phyloP scores from a whole-genome alignment of 2,888 invertebrate genomes.

The Drosophila nr. perissopoda region DNA sequence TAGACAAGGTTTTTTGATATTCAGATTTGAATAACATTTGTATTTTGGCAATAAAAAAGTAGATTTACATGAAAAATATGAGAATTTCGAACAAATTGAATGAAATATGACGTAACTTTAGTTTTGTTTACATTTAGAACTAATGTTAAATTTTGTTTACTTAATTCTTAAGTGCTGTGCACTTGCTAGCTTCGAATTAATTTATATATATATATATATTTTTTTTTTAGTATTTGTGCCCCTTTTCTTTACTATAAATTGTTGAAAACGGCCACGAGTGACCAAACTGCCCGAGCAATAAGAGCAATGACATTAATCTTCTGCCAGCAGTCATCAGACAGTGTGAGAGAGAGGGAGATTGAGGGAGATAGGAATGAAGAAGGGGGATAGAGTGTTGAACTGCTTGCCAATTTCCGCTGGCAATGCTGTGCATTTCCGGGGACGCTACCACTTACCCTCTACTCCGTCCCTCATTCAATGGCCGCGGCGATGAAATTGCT shows the following conservation, averaged over 20 bases:
- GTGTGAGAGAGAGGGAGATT: neutral
- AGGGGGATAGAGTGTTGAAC: slow-evolving; percentile 6
- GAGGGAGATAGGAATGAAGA: neutral
- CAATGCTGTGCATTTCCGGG: slow-evolving; percentile 74
- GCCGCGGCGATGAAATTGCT: slow-evolving; percentile 79
- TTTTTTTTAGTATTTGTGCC: slow-evolving; percentile 38
- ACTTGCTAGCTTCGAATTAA: neutral
- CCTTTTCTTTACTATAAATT: slow-evolving; percentile 77
- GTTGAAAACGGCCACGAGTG: slow-evolving; percentile 69
- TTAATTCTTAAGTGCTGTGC: slow-evolving; percentile 1
- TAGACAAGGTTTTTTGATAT: neutral
- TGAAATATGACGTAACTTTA: neutral
- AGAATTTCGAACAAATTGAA: neutral
- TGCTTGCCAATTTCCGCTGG: slow-evolving; percentile 78
- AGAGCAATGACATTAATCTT: slow-evolving; percentile 75
- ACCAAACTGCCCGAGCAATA: slow-evolving; percentile 73
- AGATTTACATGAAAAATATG: neutral
- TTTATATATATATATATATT: slow-evolving; percentile 7
- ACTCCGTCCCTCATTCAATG: slow-evolving; percentile 18
- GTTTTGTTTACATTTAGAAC: neutral
- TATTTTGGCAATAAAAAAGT: neutral
- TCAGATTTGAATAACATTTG: neutral
- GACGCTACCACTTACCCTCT: neutral
- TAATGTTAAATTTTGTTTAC: neutral
- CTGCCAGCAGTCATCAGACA: slow-evolving; percentile 22